Evolutionary conservation across 2,888 invertebrate species (phyloP).

Genomic region (Opisthograptis luteolata): DNA sequence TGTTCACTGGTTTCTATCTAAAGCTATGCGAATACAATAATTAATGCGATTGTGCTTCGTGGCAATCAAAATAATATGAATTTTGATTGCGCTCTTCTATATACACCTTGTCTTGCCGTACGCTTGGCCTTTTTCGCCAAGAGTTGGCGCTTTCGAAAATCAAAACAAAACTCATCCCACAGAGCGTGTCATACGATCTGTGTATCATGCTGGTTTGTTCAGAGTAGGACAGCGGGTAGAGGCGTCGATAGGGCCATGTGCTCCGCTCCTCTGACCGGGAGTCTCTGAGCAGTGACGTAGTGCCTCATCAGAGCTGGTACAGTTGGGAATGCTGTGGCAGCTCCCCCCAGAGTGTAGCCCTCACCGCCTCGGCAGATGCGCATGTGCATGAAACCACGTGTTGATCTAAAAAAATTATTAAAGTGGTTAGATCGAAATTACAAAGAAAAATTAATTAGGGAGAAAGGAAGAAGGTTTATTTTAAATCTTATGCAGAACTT

Average conservation of each 20-base stretch:
- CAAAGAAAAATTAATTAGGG: conserved; percentile 22
- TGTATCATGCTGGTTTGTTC: conserved; percentile 52
- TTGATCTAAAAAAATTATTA: conserved; percentile 92
- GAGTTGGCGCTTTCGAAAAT: conserved; percentile 15
- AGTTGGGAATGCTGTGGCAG: conserved; percentile 95
- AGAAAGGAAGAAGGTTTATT: background rate
- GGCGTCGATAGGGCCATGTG: conserved; percentile 98
- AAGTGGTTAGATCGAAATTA: too few relatives aligned
- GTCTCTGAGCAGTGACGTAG: conserved; percentile 93
- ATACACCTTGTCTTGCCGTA: conserved; percentile 43
- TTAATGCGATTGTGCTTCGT: conserved; percentile 55
- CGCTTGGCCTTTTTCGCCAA: conserved; percentile 16
- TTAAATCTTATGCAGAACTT: too few relatives aligned
- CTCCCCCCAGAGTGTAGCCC: conserved; percentile 95
- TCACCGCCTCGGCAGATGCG: conserved; percentile 93
- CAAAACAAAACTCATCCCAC: conserved; percentile 17
- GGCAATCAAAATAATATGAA: conserved; percentile 43
- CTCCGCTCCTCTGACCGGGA: conserved; percentile 97
- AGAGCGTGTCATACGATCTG: conserved; percentile 20
- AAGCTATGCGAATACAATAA: conserved; percentile 58
- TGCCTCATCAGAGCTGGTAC: conserved; percentile 98
- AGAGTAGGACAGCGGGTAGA: conserved; percentile 92
- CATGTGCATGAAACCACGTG: conserved; percentile 98
- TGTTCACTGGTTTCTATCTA: conserved; percentile 67
- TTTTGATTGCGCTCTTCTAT: conserved; percentile 45